Percentiles rank a stretch among this genome's conserved stretches.
Conservation (phyloP, 2,797 vertebrate genomes). For the Pogonophryne albipinna region DNA sequence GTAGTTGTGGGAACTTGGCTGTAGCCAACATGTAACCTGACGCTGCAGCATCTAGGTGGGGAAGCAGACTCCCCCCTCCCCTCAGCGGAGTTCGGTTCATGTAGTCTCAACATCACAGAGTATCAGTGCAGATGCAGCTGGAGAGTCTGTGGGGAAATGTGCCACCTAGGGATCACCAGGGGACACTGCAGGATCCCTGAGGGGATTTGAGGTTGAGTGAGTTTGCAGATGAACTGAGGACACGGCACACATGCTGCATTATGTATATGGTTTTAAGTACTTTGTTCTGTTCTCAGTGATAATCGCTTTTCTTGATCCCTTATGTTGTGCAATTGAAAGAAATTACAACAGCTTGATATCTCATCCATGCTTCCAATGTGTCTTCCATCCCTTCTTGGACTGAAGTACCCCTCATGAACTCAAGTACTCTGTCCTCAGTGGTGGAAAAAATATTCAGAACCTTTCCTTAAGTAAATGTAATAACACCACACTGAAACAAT, state of each 20-base stretch:
- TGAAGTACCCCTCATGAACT: neutral
- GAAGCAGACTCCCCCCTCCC: slow-evolving; percentile 54
- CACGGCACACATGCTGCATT: slow-evolving; percentile 47
- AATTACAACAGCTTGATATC: slow-evolving; percentile 23
- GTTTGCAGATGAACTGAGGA: slow-evolving; percentile 68
- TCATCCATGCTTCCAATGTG: neutral
- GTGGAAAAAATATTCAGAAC: no score
- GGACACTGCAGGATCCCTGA: slow-evolving; percentile 61
- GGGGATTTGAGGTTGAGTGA: slow-evolving; percentile 72
- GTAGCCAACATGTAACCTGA: slow-evolving; percentile 68
- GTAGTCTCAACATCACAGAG: slow-evolving; percentile 47
- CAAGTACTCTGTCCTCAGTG: no score
- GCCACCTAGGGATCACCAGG: slow-evolving; percentile 72
- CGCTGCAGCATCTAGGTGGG: slow-evolving; percentile 59
- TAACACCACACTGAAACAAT: no score
- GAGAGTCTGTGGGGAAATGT: slow-evolving; percentile 47
- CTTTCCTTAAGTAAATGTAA: no score
- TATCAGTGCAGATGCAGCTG: slow-evolving; percentile 17
- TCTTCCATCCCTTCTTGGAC: slow-evolving; percentile 1
- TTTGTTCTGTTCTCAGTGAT: slow-evolving; percentile 36
- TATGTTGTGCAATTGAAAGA: slow-evolving; percentile 34
- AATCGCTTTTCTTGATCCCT: slow-evolving; percentile 40
- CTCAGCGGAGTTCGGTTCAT: slow-evolving; percentile 55
- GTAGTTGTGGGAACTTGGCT: slow-evolving; percentile 67
- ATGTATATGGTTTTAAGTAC: slow-evolving; percentile 45